phyloP scores from a whole-genome alignment of 2,113 vertebrate species.

The Gambusia affinis region DNA sequence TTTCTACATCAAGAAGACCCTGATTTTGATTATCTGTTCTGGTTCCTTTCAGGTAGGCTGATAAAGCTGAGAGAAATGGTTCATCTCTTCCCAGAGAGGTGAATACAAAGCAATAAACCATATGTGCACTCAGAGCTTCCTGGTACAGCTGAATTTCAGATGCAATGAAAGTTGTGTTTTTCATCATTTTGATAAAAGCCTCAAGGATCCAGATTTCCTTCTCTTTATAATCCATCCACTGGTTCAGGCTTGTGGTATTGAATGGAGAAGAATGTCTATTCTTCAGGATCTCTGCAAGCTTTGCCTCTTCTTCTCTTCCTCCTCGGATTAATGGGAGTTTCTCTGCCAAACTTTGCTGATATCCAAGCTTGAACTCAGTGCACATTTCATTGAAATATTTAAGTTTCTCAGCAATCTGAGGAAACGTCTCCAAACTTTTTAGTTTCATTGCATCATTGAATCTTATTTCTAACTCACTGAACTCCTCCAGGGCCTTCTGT shows the following conservation, averaged over 20 bases:
- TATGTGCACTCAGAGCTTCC: not conserved
- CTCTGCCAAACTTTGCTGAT: not conserved
- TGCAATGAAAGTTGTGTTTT: slow-evolving; percentile 13
- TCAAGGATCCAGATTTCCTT: slow-evolving; percentile 34
- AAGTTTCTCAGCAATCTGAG: not conserved
- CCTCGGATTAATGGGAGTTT: not conserved
- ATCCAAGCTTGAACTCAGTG: not conserved
- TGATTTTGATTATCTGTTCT: not conserved
- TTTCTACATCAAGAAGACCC: too few relatives aligned
- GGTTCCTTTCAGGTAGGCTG: slow-evolving; percentile 17
- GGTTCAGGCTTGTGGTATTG: not conserved
- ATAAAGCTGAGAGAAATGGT: not conserved
- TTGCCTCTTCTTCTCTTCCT: not conserved
- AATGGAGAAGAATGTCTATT: not conserved
- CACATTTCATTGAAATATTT: not conserved
- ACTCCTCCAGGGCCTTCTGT: slow-evolving; percentile 39
- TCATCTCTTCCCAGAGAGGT: slow-evolving; percentile 24
- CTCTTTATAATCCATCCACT: slow-evolving; percentile 52
- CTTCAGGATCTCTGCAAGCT: not conserved
- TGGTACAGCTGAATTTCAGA: not conserved
- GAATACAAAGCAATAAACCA: slow-evolving; percentile 42
- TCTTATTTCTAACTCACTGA: slow-evolving; percentile 42
- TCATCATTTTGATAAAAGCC: slow-evolving; percentile 37
- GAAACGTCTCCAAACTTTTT: not conserved
- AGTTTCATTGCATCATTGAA: slow-evolving; percentile 54